Conservation (phyloP, 2,888 invertebrate species). For the Polydesmus complanatus region DNA sequence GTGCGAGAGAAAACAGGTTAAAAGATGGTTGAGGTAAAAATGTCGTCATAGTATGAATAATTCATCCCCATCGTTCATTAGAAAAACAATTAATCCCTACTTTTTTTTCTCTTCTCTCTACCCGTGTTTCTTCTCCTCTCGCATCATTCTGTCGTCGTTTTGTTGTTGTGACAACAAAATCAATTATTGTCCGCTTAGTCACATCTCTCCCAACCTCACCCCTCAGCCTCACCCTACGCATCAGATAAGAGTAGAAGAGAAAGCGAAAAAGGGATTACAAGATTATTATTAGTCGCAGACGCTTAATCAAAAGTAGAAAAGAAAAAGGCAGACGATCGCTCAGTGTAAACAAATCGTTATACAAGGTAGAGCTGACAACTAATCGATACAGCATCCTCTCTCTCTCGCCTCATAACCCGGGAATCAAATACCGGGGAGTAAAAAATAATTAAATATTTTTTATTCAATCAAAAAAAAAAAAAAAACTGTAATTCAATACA, state of each 20-base stretch:
- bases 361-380: no score
- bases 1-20: no score
- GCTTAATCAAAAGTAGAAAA: neutral
- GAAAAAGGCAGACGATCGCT: neutral
- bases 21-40: neutral
- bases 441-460: no score
- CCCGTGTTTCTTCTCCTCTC: neutral
- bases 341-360: neutral
- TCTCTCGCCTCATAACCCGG: no score
- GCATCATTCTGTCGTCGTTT: neutral
- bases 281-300: neutral
- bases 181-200: neutral
- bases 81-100: neutral
- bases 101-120: neutral
- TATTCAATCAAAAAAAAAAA: no score
- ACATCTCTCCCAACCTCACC: neutral
- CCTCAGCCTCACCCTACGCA: neutral
- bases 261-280: neutral
- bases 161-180: neutral
- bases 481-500: no score
- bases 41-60: neutral
- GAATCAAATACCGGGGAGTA: no score
- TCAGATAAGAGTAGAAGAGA: neutral
- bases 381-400: no score
- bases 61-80: neutral